Evolutionary conservation across 2,888 invertebrate species (phyloP).

Genomic region (Sinopyrophorus schimmeli): DNA sequence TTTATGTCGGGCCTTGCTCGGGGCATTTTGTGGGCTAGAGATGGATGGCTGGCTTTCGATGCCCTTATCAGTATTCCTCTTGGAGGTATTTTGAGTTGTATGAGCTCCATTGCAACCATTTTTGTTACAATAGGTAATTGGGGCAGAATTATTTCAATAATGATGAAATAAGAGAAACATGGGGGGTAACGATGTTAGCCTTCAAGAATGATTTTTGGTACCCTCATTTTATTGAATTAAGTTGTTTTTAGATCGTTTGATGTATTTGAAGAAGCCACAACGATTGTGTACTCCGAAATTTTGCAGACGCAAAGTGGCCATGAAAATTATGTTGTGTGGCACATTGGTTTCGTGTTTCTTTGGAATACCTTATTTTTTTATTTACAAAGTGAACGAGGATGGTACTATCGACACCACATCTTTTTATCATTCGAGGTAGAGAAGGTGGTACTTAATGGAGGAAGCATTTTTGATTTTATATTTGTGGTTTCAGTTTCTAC

Average conservation of each 20-base stretch:
- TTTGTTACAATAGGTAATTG: constrained; percentile 29
- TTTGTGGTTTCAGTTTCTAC: constrained; percentile 42
- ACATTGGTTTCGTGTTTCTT: constrained; percentile 5
- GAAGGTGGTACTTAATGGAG: neutral
- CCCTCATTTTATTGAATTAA: neutral
- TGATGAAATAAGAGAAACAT: neutral
- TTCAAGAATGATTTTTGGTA: neutral
- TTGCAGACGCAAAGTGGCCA: constrained; percentile 13
- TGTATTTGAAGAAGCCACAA: constrained; percentile 13
- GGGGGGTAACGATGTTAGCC: neutral
- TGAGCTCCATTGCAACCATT: constrained; percentile 26
- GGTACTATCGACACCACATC: neutral
- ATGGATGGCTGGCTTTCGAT: constrained; percentile 4
- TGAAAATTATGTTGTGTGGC: constrained; percentile 3
- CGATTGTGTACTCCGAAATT: constrained; percentile 14
- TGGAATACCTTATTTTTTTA: constrained; percentile 22
- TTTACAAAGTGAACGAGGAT: constrained; percentile 10
- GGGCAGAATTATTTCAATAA: neutral
- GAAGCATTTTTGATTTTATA: constrained; percentile 3
- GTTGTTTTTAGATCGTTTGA: constrained; percentile 19
- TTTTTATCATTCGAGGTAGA: constrained; percentile 24
- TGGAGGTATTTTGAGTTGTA: constrained; percentile 20
- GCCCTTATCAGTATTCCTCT: constrained; percentile 20
- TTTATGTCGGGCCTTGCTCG: constrained; percentile 16
- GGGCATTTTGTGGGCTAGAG: constrained; percentile 10